Base-by-base conservation (phyloP, 1,140 invertebrate genomes). In the Papilio machaon region DNA sequence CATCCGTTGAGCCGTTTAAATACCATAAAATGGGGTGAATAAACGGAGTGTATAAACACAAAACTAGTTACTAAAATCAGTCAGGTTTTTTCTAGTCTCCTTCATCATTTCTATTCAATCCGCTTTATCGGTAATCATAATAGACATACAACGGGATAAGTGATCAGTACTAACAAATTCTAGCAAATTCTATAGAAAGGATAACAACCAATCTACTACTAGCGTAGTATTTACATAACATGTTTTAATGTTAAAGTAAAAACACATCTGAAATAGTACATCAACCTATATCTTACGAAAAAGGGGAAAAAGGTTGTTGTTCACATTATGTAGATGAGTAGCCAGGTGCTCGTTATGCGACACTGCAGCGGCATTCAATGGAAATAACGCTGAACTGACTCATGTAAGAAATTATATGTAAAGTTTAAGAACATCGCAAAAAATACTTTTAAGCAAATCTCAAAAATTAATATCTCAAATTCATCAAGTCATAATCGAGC, bases 321-420 rank as follows among this genome's bases (percentile, higher is more conserved):
- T 54, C 23, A 78, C 76, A 78, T 78, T 78, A 78, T 78, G 76
- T 78, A 78, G 54, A 78, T 78, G 54, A 58, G 76, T 30, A 43
- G 23, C 23, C 76, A 78, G 76, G 76, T 78, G 76, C 35, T 38
- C 76, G 76, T 78, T 60, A 78, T 78, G 76, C 76, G 76, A 58
- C 76, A 58, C 52, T 43, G 76, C 52, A 76, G 74, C 74, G 30
- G n/a, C 54, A 43, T 78, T 78, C 76, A 43, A 78, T 38, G 52
- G 35, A 43, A 43, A 78, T 13, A 58, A 78, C 15, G 54, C 52
- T 38, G 17, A 38, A 60, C 49, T 15, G 19, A 76, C 43, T 47
- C 46, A 47, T 49, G 19, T 52, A 47, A 49, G 13, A 19, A 54
- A 76, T 49, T 76, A 76, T 2, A 46, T 47, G 19, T 35, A 38